phyloP scores from a whole-genome alignment of 2,113 vertebrate genomes.

The Corythoichthys haematopterus region DNA sequence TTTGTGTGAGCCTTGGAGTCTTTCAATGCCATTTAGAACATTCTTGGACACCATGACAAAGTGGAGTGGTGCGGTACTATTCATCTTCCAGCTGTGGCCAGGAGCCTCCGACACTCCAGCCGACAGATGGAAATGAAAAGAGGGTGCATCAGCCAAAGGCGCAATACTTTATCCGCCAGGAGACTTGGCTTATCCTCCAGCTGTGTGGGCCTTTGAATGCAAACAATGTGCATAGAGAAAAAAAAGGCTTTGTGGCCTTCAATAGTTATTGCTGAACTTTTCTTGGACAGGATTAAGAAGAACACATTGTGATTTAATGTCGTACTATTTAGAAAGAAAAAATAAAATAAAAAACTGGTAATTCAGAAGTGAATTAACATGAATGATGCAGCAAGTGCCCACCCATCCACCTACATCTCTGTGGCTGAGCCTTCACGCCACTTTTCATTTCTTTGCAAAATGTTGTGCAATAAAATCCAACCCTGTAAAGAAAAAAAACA shows the following conservation, averaged over 20 bases:
- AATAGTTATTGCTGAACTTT: constrained; percentile 33
- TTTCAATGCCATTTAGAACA: constrained; percentile 64
- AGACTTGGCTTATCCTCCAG: constrained; percentile 64
- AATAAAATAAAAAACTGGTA: not conserved
- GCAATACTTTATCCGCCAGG: constrained; percentile 52
- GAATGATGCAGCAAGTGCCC: not conserved
- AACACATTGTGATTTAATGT: constrained; percentile 12
- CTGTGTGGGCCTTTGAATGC: constrained; percentile 65
- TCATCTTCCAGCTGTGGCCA: constrained; percentile 68
- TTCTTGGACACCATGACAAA: constrained; percentile 68
- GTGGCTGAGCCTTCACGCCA: too few species aligned
- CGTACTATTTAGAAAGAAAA: not conserved
- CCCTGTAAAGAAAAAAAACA: not conserved
- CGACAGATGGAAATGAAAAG: constrained; percentile 66
- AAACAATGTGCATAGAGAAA: constrained; percentile 63
- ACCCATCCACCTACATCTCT: not conserved
- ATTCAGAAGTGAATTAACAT: not conserved
- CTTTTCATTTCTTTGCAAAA: not conserved
- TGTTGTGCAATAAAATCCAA: not conserved
- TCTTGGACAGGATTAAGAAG: constrained; percentile 37
- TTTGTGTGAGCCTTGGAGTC: constrained; percentile 49
- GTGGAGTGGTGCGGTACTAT: constrained; percentile 62
- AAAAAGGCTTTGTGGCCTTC: constrained; percentile 37
- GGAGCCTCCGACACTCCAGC: constrained; percentile 55
- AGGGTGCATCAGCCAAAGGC: constrained; percentile 51